Percentiles rank a stretch among this genome's conserved stretches.
Conservation (phyloP, 53 echinoderm and acorn worm species). For the Actinopyga echinites region DNA sequence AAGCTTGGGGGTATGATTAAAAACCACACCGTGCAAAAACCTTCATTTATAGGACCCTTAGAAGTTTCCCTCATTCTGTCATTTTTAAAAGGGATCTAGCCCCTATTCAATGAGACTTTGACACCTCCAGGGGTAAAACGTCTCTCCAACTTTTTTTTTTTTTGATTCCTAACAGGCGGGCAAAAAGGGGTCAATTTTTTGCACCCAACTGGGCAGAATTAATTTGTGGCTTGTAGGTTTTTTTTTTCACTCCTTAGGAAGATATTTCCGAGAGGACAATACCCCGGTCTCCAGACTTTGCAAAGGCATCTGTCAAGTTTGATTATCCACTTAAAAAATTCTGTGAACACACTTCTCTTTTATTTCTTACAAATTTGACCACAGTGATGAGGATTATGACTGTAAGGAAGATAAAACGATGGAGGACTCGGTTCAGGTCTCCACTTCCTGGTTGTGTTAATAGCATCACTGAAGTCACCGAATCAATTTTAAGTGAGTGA, state of each 20-base stretch:
- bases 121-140: conserved; percentile 8
- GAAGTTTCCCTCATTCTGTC: background rate
- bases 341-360: background rate
- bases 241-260: background rate
- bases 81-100: too few relatives aligned
- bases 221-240: conserved; percentile 28
- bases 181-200: conserved; percentile 33
- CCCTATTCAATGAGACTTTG: conserved; percentile 19
- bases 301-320: conserved; percentile 21
- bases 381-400: conserved; percentile 5
- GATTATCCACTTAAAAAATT: conserved; percentile 27
- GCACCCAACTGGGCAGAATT: conserved; percentile 29
- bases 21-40: conserved; percentile 3
- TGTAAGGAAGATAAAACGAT: background rate
- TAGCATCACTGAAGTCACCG: too few relatives aligned
- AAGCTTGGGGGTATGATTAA: conserved; percentile 21
- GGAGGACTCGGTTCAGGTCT: too few relatives aligned
- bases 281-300: background rate
- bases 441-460: too few relatives aligned
- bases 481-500: too few relatives aligned
- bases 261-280: background rate
- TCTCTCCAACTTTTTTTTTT: background rate
- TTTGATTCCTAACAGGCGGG: background rate
- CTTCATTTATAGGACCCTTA: background rate
- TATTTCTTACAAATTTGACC: background rate